phyloP scores from a whole-genome alignment of 2,888 invertebrate genomes.

The Apeira syringaria region DNA sequence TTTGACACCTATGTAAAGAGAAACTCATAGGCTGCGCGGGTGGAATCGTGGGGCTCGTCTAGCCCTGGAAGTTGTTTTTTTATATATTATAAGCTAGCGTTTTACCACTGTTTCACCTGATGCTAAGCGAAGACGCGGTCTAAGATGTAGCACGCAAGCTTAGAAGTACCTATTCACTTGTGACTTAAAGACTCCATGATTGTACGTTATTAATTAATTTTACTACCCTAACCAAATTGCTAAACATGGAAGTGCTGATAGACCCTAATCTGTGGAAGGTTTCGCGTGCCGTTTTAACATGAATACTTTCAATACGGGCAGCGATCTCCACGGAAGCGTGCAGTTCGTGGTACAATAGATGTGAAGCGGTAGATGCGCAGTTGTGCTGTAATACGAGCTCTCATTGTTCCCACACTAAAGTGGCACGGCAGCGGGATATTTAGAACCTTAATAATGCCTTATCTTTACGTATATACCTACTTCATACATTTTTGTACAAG shows the following conservation, averaged over 20 bases:
- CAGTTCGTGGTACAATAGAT: constrained; percentile 34
- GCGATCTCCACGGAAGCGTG: constrained; percentile 31
- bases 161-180: too few species aligned
- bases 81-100: too few species aligned
- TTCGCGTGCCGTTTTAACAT: constrained; percentile 1
- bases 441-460: constrained; percentile 4
- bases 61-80: too few species aligned
- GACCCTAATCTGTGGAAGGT: constrained; percentile 4
- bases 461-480: too few species aligned
- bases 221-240: not conserved
- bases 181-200: too few species aligned
- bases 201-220: not conserved
- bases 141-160: too few species aligned
- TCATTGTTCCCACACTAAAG: constrained; percentile 29
- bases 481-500: too few species aligned
- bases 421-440: constrained; percentile 1
- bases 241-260: not conserved
- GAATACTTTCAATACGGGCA: constrained; percentile 14
- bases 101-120: too few species aligned
- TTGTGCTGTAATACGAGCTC: constrained; percentile 28
- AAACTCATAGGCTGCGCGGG: too few species aligned
- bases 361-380: constrained; percentile 16
- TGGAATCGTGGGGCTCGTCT: too few species aligned
- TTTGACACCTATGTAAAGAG: too few species aligned
- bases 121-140: too few species aligned